Percentiles rank a stretch among this genome's conserved stretches.
These are phyloP conservation scores for Silvanus unidentatus DNA, from an alignment of 2,888 invertebrate species.

Conservation along the genomic window DNA sequence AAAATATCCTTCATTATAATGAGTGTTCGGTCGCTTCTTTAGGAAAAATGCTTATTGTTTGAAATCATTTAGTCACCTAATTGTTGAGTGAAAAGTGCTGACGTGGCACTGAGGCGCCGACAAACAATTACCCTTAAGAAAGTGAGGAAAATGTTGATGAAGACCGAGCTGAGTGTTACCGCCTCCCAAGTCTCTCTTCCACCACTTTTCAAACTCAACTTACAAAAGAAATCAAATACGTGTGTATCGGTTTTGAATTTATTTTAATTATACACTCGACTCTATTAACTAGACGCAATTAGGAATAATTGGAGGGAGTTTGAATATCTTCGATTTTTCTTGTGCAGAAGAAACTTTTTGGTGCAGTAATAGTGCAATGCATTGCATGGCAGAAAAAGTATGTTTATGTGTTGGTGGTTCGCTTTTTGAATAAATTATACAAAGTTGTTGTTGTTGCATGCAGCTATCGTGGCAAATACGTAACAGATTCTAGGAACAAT, in stretches of 20 bases:
- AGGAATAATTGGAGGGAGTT: background rate
- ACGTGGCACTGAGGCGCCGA: conserved; percentile 43
- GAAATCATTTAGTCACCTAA: conserved; percentile 45
- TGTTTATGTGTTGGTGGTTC: conserved; percentile 8
- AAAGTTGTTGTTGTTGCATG: conserved; percentile 24
- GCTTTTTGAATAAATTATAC: conserved; percentile 22
- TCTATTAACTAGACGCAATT: background rate
- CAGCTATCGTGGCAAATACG: conserved; percentile 30
- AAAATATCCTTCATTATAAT: too few species aligned
- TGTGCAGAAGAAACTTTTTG: too few species aligned
- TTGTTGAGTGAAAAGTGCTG: conserved; percentile 44
- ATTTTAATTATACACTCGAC: background rate
- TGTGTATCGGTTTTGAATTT: conserved; percentile 1
- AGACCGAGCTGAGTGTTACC: conserved; percentile 22
- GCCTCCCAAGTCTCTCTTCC: conserved; percentile 27
- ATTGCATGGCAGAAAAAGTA: too few species aligned
- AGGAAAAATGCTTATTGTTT: too few species aligned
- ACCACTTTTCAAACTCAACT: too few species aligned
- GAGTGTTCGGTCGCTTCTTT: too few species aligned
- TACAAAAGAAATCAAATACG: conserved; percentile 19
- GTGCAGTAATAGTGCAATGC: too few species aligned
- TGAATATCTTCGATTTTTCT: background rate
- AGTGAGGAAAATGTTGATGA: conserved; percentile 15
- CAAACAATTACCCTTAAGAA: conserved; percentile 39
- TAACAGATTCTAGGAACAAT: conserved; percentile 38